These are phyloP conservation scores for Brachyptera risi DNA, from an alignment of 2,888 invertebrate genomes.

Conservation along the genomic window DNA sequence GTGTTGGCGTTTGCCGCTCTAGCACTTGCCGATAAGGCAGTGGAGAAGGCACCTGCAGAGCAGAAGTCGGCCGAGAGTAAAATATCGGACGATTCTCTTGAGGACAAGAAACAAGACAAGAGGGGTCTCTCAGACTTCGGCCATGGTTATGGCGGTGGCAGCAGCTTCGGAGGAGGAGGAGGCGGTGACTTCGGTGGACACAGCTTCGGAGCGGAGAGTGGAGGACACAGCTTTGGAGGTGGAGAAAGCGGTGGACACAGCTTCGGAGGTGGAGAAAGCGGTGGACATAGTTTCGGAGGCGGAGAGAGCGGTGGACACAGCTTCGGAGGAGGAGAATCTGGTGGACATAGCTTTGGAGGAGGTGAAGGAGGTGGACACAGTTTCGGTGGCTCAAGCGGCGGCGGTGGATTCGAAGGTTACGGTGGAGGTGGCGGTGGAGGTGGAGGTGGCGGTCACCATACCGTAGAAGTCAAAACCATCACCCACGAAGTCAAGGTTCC, in stretches of 20 bases:
- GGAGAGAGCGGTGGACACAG: background rate
- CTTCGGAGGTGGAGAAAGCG: background rate
- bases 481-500: slow-evolving; percentile 70
- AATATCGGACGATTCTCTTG: background rate
- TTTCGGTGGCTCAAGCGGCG: background rate
- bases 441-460: slow-evolving; percentile 13
- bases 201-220: background rate
- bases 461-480: slow-evolving; percentile 41
- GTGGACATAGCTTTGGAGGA: background rate
- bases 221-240: background rate
- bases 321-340: background rate
- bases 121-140: slow-evolving; percentile 25
- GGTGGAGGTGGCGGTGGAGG: background rate
- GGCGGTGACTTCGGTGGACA: slow-evolving; percentile 1
- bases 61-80: slow-evolving; percentile 14
- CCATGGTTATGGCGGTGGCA: slow-evolving; percentile 17
- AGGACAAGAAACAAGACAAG: slow-evolving; percentile 24
- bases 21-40: background rate
- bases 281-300: background rate
- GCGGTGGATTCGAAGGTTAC: background rate
- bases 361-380: background rate
- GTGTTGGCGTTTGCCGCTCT: slow-evolving; percentile 5
- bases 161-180: background rate
- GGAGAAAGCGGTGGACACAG: background rate
- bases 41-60: background rate